Evolutionary conservation across 2,113 vertebrate species (phyloP).

Genomic region (Sylvilagus bachmani): DNA sequence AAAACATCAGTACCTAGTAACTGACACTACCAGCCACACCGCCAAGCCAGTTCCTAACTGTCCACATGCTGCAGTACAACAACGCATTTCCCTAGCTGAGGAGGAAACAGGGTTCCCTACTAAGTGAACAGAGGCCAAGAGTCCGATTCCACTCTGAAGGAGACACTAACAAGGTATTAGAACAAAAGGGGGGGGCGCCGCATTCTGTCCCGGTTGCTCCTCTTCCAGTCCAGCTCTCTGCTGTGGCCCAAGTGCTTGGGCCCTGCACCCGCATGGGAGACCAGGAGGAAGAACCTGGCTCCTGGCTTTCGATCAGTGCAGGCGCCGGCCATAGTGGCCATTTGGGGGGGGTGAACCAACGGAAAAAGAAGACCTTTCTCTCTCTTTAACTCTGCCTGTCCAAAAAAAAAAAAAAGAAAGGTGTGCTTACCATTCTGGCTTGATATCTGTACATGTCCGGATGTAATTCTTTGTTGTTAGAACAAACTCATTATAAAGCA

Average conservation of each 20-base stretch:
- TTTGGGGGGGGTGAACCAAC: too few species aligned
- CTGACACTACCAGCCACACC: neutral
- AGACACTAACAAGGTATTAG: neutral
- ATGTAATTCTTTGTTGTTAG: constrained; percentile 99
- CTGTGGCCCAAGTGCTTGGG: too few species aligned
- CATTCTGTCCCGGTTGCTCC: too few species aligned
- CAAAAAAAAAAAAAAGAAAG: neutral
- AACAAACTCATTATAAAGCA: constrained; percentile 99
- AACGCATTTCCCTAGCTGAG: neutral
- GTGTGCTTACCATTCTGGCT: constrained; percentile 95
- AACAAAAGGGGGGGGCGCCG: neutral
- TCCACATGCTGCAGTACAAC: neutral
- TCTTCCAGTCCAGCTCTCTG: too few species aligned
- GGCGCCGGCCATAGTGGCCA: too few species aligned
- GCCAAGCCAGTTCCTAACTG: neutral
- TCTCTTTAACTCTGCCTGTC: too few species aligned
- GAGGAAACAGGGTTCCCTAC: neutral
- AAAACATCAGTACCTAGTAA: constrained; percentile 41
- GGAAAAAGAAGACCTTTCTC: too few species aligned
- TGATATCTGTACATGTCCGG: constrained; percentile 97
- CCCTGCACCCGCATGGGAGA: too few species aligned
- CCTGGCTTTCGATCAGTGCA: too few species aligned
- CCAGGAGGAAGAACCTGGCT: too few species aligned
- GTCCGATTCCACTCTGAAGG: neutral
- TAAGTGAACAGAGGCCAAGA: neutral